A percentile compares a stretch with the other conserved stretches of the same genome.
Conservation (phyloP, 2,113 vertebrate genomes). For the Protobothrops flavoviridis region DNA sequence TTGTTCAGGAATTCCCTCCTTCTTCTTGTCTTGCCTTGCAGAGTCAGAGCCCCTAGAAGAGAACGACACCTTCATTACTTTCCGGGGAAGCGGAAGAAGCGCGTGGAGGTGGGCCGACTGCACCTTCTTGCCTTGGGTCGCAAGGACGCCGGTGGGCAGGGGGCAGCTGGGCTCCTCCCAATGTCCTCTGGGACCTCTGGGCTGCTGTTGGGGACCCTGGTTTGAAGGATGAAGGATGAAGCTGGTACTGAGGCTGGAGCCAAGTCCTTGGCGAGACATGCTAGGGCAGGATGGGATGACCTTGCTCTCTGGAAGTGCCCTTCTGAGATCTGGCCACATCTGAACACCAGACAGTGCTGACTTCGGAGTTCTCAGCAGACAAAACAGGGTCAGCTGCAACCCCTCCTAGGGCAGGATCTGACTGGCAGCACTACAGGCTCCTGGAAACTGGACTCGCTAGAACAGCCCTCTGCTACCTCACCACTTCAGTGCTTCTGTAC, state of each 20-base stretch:
- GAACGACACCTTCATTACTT: not conserved
- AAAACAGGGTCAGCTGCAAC: not conserved
- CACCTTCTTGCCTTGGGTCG: not conserved
- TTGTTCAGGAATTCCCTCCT: not conserved
- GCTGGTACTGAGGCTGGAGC: not conserved
- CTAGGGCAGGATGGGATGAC: not conserved
- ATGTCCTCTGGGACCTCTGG: not conserved
- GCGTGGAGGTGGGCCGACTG: too few relatives aligned
- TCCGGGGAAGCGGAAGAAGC: not conserved
- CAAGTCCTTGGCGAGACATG: not conserved
- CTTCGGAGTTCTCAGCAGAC: not conserved
- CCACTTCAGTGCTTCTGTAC: not conserved
- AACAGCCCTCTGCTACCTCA: not conserved
- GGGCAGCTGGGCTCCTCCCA: not conserved
- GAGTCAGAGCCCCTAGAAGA: not conserved
- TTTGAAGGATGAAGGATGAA: too few relatives aligned
- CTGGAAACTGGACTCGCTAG: not conserved
- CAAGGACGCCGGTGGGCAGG: not conserved
- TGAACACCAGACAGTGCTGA: too few relatives aligned
- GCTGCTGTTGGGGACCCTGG: not conserved
- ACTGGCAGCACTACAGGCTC: not conserved
- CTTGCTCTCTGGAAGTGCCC: not conserved
- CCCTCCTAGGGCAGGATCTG: not conserved
- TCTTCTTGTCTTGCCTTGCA: not conserved
- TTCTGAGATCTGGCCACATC: not conserved